Conservation (phyloP, 2,797 vertebrate genomes). For the Neoniphon sammara region DNA sequence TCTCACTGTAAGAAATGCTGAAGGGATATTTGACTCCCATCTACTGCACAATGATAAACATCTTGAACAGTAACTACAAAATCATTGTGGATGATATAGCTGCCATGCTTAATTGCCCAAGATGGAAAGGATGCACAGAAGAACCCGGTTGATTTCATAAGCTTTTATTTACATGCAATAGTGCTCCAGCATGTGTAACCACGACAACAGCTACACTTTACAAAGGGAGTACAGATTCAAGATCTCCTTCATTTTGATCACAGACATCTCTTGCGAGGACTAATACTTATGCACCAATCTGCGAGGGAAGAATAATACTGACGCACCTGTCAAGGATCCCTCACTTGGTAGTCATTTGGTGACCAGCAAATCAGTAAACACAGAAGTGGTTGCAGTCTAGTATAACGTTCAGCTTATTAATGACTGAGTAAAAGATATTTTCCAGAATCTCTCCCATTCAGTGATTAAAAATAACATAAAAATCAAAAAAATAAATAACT, state of each 20-base stretch:
- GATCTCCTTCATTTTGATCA: slow-evolving; percentile 84
- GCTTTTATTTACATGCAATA: slow-evolving; percentile 89
- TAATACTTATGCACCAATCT: slow-evolving; percentile 78
- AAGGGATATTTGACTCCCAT: too few relatives aligned
- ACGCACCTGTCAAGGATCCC: slow-evolving; percentile 69
- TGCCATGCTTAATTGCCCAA: not conserved
- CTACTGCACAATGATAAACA: not conserved
- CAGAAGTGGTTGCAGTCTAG: slow-evolving; percentile 67
- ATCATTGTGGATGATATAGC: not conserved
- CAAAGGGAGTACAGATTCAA: slow-evolving; percentile 74
- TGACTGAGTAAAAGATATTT: slow-evolving; percentile 78
- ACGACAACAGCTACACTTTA: slow-evolving; percentile 66
- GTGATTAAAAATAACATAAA: slow-evolving; percentile 67
- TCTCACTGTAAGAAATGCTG: too few relatives aligned
- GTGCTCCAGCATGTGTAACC: slow-evolving; percentile 83
- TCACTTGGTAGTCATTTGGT: slow-evolving; percentile 75
- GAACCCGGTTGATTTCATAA: slow-evolving; percentile 66
- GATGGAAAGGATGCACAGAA: slow-evolving; percentile 30
- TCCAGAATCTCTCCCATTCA: slow-evolving; percentile 84
- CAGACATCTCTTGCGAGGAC: slow-evolving; percentile 72
- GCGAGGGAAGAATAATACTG: slow-evolving; percentile 71
- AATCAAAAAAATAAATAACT: slow-evolving; percentile 82
- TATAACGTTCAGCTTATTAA: slow-evolving; percentile 77
- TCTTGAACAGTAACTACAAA: not conserved
- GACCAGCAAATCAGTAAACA: slow-evolving; percentile 79